Percentiles rank a stretch among this genome's conserved stretches.
These are phyloP conservation scores for Tanypteryx hageni DNA, from an alignment of 2,888 invertebrate genomes.

Conservation along the genomic window DNA sequence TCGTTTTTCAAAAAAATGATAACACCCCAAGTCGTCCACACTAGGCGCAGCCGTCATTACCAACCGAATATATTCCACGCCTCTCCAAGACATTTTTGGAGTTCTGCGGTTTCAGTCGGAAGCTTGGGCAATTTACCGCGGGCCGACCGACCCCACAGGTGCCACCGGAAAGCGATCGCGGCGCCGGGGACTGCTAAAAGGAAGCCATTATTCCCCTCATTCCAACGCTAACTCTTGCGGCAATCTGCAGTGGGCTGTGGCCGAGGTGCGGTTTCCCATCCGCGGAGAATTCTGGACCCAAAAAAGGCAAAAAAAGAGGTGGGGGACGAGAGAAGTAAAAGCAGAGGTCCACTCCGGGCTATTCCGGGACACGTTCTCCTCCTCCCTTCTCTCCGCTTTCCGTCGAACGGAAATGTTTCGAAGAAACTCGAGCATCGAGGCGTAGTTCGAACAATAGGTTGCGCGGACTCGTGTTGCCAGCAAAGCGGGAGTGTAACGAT, in stretches of 20 bases:
- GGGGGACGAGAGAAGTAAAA: not conserved
- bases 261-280: not conserved
- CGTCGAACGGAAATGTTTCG: not conserved
- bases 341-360: not conserved
- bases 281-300: conserved; percentile 14
- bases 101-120: not conserved
- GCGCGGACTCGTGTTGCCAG: too few relatives aligned
- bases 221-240: conserved; percentile 7
- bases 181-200: not conserved
- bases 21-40: too few relatives aligned
- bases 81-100: not conserved
- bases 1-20: too few relatives aligned
- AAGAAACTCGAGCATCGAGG: not conserved
- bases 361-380: not conserved
- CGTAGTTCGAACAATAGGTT: too few relatives aligned
- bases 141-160: not conserved
- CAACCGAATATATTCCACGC: not conserved
- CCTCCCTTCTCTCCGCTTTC: not conserved
- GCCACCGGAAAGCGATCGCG: not conserved
- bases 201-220: conserved; percentile 20
- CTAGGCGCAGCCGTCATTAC: not conserved
- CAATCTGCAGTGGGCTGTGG: not conserved
- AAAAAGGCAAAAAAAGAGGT: not conserved
- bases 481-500: too few relatives aligned
- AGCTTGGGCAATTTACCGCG: conserved; percentile 14